Percentiles rank a stretch among this genome's conserved stretches.
Conservation (phyloP, 2,888 invertebrate genomes). For the Salpingus planirostris region DNA sequence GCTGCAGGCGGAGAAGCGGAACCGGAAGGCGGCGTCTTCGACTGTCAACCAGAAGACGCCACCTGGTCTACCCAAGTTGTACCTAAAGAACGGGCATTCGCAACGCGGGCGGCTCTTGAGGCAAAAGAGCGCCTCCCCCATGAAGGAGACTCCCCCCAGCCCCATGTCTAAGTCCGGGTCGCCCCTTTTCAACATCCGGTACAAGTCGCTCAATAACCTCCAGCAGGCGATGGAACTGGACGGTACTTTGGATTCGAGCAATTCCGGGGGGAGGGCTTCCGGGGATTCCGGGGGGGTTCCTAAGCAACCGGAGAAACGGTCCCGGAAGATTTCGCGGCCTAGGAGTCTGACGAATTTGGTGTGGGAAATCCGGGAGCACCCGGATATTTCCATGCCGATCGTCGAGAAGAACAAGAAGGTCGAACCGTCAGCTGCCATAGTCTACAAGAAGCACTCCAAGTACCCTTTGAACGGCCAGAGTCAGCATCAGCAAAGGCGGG, state of each 20-base stretch:
- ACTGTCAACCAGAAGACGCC: slow-evolving; percentile 48
- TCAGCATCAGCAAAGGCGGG: slow-evolving; percentile 26
- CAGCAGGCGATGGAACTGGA: slow-evolving; percentile 62
- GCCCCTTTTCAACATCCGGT: slow-evolving; percentile 67
- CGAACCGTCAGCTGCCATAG: slow-evolving; percentile 40
- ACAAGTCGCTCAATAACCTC: slow-evolving; percentile 61
- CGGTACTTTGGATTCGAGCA: slow-evolving; percentile 82
- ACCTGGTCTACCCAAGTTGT: slow-evolving; percentile 63
- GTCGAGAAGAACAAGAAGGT: slow-evolving; percentile 34
- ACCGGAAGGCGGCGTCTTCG: slow-evolving; percentile 55
- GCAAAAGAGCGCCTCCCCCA: slow-evolving; percentile 64
- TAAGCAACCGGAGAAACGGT: slow-evolving; percentile 75
- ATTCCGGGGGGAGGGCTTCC: slow-evolving; percentile 78
- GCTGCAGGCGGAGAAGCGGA: slow-evolving; percentile 63
- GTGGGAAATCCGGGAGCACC: slow-evolving; percentile 54
- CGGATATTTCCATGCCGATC: slow-evolving; percentile 35
- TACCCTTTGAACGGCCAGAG: slow-evolving; percentile 36
- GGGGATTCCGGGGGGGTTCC: slow-evolving; percentile 68
- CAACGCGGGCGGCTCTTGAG: slow-evolving; percentile 58
- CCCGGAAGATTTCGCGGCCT: slow-evolving; percentile 71
- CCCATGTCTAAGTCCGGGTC: slow-evolving; percentile 61
- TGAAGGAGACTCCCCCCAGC: slow-evolving; percentile 61
- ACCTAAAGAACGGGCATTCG: slow-evolving; percentile 65
- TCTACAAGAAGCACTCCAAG: slow-evolving; percentile 44
- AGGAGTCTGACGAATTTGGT: slow-evolving; percentile 81